Evolutionary conservation across 2,888 invertebrate species (phyloP).

Genomic region (Cabera pusaria): DNA sequence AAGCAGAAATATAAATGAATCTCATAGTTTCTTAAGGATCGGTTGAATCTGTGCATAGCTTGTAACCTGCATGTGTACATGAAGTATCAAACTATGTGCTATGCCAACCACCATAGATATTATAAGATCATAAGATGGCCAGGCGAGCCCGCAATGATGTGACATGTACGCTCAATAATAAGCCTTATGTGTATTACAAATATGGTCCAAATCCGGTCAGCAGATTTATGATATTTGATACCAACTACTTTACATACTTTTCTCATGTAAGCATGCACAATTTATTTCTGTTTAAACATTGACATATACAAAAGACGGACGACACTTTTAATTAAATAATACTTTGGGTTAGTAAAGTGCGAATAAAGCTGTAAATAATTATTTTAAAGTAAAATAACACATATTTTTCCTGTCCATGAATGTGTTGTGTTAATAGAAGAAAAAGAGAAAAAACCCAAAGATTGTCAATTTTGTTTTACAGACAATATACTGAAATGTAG

Average conservation of each 20-base stretch:
- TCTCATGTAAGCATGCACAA: slow-evolving; percentile 25
- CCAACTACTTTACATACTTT: slow-evolving; percentile 19
- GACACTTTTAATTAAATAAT: slow-evolving; percentile 6
- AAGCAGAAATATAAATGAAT: too few species aligned
- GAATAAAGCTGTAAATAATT: slow-evolving; percentile 44
- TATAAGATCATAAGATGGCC: slow-evolving; percentile 53
- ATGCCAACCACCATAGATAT: slow-evolving; percentile 59
- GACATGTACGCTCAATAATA: slow-evolving; percentile 17
- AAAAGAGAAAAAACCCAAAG: too few species aligned
- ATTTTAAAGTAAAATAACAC: slow-evolving; percentile 38
- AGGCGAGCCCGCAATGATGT: slow-evolving; percentile 50
- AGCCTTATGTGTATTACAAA: slow-evolving; percentile 14
- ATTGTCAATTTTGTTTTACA: too few species aligned
- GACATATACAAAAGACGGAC: slow-evolving; percentile 5
- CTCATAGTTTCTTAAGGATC: slow-evolving; percentile 25
- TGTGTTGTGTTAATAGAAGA: slow-evolving; percentile 69
- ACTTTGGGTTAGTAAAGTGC: slow-evolving; percentile 69
- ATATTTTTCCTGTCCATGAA: slow-evolving; percentile 73
- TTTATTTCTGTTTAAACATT: slow-evolving; percentile 3
- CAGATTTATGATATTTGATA: slow-evolving; percentile 38
- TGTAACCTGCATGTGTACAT: slow-evolving; percentile 19
- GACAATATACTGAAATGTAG: too few species aligned
- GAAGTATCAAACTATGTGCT: slow-evolving; percentile 18
- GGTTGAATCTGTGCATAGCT: slow-evolving; percentile 28
- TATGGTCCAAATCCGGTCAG: slow-evolving; percentile 47